Evolutionary conservation across 2,888 invertebrate genomes (phyloP).

Genomic region (Agrochola litura): DNA sequence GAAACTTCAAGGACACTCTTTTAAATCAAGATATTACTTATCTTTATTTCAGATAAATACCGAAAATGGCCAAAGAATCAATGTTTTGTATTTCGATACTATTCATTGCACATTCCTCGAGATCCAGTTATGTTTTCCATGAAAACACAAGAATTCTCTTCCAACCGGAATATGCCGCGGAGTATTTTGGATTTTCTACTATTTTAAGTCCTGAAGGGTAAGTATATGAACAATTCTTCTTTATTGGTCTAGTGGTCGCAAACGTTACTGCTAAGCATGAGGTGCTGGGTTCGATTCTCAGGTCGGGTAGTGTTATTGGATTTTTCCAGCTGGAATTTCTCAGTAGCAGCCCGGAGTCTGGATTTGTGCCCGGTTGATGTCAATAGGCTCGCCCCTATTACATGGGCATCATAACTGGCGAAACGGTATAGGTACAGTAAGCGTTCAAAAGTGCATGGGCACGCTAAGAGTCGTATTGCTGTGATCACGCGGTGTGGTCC

Average conservation of each 20-base stretch:
- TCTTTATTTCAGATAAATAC: conserved; percentile 34
- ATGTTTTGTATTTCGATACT: conserved; percentile 26
- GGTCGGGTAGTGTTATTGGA: background rate
- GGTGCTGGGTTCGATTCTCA: background rate
- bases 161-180: conserved; percentile 68
- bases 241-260: background rate
- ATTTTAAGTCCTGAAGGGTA: conserved; percentile 76
- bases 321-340: background rate
- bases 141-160: conserved; percentile 77
- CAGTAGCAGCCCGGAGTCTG: background rate
- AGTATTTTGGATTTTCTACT: conserved; percentile 81
- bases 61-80: conserved; percentile 36
- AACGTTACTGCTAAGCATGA: background rate
- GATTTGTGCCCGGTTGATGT: background rate
- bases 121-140: conserved; percentile 72
- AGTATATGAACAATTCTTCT: conserved; percentile 47
- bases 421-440: no score
- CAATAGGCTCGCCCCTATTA: background rate
- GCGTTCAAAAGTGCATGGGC: no score
- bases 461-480: no score
- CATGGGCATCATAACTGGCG: background rate
- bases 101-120: conserved; percentile 4
- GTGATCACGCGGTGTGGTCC: no score
- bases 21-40: no score
- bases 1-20: no score